A percentile compares a stretch with the other conserved stretches of the same genome.
Conservation (phyloP, 2,113 vertebrate genomes). For the Anhinga rufa region DNA sequence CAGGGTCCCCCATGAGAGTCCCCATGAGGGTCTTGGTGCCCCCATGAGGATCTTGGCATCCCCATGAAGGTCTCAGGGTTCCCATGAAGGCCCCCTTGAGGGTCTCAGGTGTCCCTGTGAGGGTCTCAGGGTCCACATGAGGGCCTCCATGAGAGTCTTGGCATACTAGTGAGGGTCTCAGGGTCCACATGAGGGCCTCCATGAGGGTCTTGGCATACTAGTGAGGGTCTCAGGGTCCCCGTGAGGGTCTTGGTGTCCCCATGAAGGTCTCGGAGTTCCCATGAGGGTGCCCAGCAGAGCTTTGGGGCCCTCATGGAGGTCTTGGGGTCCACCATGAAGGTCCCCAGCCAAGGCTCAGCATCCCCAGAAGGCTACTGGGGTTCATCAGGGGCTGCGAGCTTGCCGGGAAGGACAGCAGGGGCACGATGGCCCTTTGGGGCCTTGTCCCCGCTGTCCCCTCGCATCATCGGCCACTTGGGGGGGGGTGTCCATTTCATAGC, state of each 20-base stretch:
- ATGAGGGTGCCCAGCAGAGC: not conserved
- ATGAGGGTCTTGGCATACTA: not conserved
- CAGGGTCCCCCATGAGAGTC: not conserved
- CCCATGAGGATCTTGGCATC: not conserved
- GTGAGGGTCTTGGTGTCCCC: not conserved
- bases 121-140: too few species aligned
- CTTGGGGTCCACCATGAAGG: not conserved
- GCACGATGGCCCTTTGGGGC: rapidly evolving
- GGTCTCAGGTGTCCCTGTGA: too few species aligned
- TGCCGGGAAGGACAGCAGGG: not conserved
- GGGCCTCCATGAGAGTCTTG: too few species aligned
- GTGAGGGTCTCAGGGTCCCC: not conserved
- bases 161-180: too few species aligned
- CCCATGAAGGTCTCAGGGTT: too few species aligned
- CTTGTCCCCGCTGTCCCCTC: too few species aligned
- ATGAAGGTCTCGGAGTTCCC: rapidly evolving
- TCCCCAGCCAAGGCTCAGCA: not conserved
- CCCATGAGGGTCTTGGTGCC: too few species aligned
- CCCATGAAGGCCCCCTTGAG: too few species aligned
- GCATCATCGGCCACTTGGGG: not conserved
- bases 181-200: not conserved
- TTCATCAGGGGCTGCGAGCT: not conserved
- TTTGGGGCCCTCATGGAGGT: too few species aligned
- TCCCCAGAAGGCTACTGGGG: not conserved
- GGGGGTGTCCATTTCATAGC: slow-evolving; percentile 54